Conservation (phyloP, 2,113 vertebrate species). For the Lepisosteus oculatus region DNA sequence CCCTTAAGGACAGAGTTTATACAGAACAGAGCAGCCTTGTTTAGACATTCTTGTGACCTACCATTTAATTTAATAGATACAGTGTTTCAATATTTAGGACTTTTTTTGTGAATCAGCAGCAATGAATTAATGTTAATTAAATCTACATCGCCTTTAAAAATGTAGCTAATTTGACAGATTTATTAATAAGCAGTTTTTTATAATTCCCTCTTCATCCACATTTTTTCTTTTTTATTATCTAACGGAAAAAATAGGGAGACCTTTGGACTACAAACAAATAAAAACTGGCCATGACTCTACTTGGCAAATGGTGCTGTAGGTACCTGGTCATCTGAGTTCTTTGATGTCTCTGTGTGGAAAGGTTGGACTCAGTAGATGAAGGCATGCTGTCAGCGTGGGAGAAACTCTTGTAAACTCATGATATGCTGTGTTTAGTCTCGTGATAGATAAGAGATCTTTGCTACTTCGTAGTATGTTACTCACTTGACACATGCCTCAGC, state of each 20-base stretch:
- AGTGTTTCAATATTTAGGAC: too few species aligned
- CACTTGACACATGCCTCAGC: neutral
- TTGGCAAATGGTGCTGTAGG: neutral
- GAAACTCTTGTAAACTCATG: neutral
- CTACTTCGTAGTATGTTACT: neutral
- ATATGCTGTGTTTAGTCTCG: neutral
- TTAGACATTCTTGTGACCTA: too few species aligned
- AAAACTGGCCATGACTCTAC: neutral
- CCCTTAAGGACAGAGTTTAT: too few species aligned
- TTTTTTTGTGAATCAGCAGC: too few species aligned
- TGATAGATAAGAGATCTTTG: slow-evolving; percentile 2
- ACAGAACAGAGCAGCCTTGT: too few species aligned
- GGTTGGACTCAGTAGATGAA: neutral
- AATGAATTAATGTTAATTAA: too few species aligned
- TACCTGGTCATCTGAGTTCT: neutral
- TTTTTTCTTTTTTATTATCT: too few species aligned
- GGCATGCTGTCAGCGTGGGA: neutral
- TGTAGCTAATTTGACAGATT: too few species aligned
- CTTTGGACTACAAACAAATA: neutral
- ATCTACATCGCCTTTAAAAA: too few species aligned
- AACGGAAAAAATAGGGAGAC: neutral
- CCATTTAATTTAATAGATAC: too few species aligned
- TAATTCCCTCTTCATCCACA: too few species aligned
- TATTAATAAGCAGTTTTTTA: too few species aligned
- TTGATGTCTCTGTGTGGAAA: neutral